Base-by-base conservation (phyloP, 2,797 vertebrate species). In the Neosilurus hyrtlii region DNA sequence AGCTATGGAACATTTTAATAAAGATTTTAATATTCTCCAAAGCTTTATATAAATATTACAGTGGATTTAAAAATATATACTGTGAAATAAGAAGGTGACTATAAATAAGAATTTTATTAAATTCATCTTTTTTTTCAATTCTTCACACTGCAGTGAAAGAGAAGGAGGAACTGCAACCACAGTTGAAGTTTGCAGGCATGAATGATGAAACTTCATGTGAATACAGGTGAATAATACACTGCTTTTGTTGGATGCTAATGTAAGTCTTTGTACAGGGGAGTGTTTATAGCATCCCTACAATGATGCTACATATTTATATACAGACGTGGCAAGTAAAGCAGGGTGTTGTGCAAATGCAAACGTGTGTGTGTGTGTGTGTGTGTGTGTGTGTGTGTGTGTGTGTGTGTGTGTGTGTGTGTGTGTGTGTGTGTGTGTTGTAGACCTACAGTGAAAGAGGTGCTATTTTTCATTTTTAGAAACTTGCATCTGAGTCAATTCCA, bases 171-270 rank as follows among this genome's bases (percentile, higher is more conserved):
- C 92, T 94, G 81, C 94, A 95, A 80, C 92, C 95, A 79, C 96
- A 99, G 81, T 91, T 92, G 0, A 96, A 97, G 92, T 91, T 95
- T 81, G 95, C 94, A 81, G 93, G 90, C 83, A 93, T 93, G 89
- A 96, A 95, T 90, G 95, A 97, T 88, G 96, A 97, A 90, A 96
- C 95, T 83, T 95, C 95, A 89, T 95, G 94, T 79, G 96, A 97
- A 93, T 97, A 95, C 95, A 98, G 97, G 97, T 98, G 94, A 95
- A 93, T 61, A 10, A 71, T 63, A 26, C 35, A 56, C 15, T 68
- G 54, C 24, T 49, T 15, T 63, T 52, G 56, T 35, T 72, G 79
- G 59, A 82, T 71, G 7, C n/a, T 15, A 9, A 24, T 54, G 54
- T 62, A 51, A 75, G 51, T 35, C 78, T 80, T 86, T 1, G 16